Base-by-base conservation (phyloP, 2,113 vertebrate genomes). In the Elachura formosa region DNA sequence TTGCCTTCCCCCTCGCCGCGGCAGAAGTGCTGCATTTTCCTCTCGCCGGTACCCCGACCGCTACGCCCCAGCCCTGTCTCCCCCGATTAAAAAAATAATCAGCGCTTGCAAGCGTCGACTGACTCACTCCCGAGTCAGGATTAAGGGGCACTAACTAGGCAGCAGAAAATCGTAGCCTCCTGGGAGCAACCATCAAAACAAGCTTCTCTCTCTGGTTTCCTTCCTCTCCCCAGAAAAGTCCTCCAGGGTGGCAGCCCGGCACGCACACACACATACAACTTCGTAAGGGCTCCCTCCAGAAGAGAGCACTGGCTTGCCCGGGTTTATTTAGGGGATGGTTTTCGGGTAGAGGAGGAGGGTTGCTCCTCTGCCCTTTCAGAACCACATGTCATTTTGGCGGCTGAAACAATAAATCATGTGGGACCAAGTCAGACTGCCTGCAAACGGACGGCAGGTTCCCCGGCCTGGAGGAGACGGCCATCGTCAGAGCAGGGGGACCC, bases 141-240 rank as follows among this genome's bases (percentile, higher is more conserved):
- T 96, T 93, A 94, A 85, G 94, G 87, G 89, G 93, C 81, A 95
- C 91, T 94, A 92, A 95, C 81, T 80, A 91, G 91, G 91, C 95
- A 75, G 89, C 45, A 87, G 91, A 95, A 93, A 94, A 94, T 78
- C 90, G 55, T 85, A 94, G 92, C 71, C 94, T 95, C 91, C 68
- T 78, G 90, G 80, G 90, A 91, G 49, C 41, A 61, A 76, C 87
- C 90, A 95, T 95, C 77, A 89, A 93, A 96, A 89, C 68, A 87
- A 90, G 68, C 84, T 83, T 81, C 55, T 71, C 55, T 59, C 83
- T 19, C 81, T 11, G 73, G 83, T 86, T 90, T 64, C 76, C 31
- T 86, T 90, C 59, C 87, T 94, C 59, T 77, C 80, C 89, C 52
- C 48, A 73, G 64, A 92, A 92, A 94, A 86, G 72, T 90, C 76